Evolutionary conservation across 2,888 invertebrate species (phyloP).

Genomic region (Hirtodrosophila trivittata): DNA sequence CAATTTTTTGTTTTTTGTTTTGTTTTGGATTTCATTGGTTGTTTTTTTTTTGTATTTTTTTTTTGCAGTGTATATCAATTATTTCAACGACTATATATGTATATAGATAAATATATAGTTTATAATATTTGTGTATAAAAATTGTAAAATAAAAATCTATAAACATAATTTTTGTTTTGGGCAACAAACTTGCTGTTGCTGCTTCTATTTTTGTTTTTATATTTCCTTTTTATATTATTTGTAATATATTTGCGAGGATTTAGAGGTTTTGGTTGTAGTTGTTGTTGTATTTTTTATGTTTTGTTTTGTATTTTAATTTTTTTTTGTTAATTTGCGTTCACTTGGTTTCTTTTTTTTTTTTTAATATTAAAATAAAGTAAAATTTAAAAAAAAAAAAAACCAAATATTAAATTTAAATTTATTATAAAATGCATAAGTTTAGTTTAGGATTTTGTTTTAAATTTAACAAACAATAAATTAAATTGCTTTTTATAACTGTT

Average conservation of each 20-base stretch:
- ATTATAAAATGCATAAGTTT: conserved; percentile 43
- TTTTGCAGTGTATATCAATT: conserved; percentile 19
- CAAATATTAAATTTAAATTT: conserved; percentile 14
- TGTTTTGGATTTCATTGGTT: conserved; percentile 49
- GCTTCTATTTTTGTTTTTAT: conserved; percentile 16
- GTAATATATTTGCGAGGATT: conserved; percentile 72
- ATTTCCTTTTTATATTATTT: conserved; percentile 20
- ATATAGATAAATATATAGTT: conserved; percentile 33
- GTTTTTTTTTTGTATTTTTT: conserved; percentile 28
- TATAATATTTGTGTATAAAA: conserved; percentile 43
- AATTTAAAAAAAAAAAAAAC: conserved; percentile 26
- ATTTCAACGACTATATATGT: conserved; percentile 53
- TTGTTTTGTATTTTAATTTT: conserved; percentile 11
- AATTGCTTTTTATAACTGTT: conserved; percentile 30
- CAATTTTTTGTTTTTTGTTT: conserved; percentile 24
- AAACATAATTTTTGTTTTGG: conserved; percentile 46
- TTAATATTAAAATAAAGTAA: conserved; percentile 33
- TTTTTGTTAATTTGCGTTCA: conserved; percentile 14
- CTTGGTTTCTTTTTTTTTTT: conserved; percentile 36
- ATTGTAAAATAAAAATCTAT: conserved; percentile 55
- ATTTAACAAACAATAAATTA: conserved; percentile 32
- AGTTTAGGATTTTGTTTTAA: conserved; percentile 14
- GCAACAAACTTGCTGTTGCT: conserved; percentile 29
- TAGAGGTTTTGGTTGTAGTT: conserved; percentile 74
- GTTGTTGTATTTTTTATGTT: conserved; percentile 30